phyloP scores from a whole-genome alignment of 2,113 vertebrate genomes.

The Tragelaphus buxtoni region DNA sequence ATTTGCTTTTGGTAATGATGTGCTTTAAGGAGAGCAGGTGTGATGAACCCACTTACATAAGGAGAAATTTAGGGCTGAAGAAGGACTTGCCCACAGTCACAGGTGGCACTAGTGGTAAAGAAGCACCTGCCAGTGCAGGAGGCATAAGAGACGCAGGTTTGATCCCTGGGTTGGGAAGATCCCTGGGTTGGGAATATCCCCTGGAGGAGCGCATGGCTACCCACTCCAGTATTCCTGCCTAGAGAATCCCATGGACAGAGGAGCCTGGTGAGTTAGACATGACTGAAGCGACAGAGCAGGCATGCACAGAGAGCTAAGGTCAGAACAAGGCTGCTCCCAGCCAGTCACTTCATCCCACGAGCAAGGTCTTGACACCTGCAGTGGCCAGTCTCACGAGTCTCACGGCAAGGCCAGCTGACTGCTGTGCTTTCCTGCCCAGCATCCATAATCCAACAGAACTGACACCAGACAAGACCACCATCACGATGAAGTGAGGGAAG shows the following conservation, averaged over 20 bases:
- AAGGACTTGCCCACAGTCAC: background rate
- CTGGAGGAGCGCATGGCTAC: background rate
- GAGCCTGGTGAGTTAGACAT: background rate
- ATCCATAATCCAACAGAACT: background rate
- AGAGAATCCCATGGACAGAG: background rate
- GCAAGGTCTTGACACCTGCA: background rate
- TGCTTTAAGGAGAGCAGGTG: background rate
- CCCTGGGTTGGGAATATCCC: background rate
- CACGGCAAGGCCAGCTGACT: background rate
- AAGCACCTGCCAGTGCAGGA: background rate
- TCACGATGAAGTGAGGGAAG: background rate
- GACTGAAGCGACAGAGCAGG: background rate
- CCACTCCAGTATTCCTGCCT: background rate
- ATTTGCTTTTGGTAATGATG: background rate
- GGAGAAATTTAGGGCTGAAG: background rate
- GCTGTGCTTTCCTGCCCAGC: fast-evolving
- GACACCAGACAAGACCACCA: background rate
- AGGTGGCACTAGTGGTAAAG: background rate
- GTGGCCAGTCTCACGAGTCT: background rate
- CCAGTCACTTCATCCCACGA: background rate
- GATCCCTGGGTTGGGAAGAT: background rate
- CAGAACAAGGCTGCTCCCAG: background rate
- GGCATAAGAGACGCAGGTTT: background rate
- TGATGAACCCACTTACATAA: background rate
- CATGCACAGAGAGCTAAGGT: background rate